Base-by-base conservation (phyloP, 2,888 invertebrate species). In the Drosophila crucigera region DNA sequence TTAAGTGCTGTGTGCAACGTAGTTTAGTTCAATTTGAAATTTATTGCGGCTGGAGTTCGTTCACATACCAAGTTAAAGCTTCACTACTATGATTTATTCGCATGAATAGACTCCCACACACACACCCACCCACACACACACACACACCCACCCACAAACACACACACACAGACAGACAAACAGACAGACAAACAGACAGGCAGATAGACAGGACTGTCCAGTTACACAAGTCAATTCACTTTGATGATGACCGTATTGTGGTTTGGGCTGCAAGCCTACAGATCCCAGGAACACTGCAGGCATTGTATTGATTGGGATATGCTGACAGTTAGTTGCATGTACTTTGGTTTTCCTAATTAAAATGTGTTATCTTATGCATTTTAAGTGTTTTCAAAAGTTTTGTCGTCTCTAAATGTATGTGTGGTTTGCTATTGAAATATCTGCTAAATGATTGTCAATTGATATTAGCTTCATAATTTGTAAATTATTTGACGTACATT, bases 1-100 rank as follows among this genome's bases (percentile, higher is more conserved):
- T 73, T 72, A 82, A 82, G 81, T 73, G 71, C 80, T 73, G 73
- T 76, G 62, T 53, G 71, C 62, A 68, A 66, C 79, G 75, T 84
- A 72, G 74, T 75, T 76, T 60, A 77, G 74, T 87, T 87, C 85
- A 80, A 91, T 88, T 91, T 72, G 74, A 87, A 91, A 88, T 88
- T 88, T 88, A 91, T 88, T 91, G 88, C 90, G 88, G 91, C 85
- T 63, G 73, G 65, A 79, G 85, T 91, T 87, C 90, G 73, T 91
- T 87, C 87, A 82, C 89, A 76, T 78, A 87, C 87, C 89, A 83
- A 76, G 87, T 89, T 84, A 83, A 86, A 83, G 89, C 89, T 71
- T 54, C 79, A 84, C 73, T 61, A 63, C 81, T 84, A 90, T 90
- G 89, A 86, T 77, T 90, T 87, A 86, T 89, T 68, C 90, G 75